Conservation (phyloP, 1,140 invertebrate species). For the Lepeophtheirus salmonis region DNA sequence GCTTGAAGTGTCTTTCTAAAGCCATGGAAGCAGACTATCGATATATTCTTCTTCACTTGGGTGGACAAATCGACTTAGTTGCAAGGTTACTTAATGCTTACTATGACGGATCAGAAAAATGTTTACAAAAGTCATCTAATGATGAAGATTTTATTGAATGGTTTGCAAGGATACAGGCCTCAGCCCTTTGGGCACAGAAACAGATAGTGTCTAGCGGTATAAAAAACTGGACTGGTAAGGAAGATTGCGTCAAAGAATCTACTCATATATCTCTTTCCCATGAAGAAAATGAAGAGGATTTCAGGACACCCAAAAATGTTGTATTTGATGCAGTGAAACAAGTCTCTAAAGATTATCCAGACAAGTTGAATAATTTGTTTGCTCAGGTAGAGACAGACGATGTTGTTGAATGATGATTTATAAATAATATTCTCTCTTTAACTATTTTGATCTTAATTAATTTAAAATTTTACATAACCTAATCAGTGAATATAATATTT, state of each 20-base stretch:
- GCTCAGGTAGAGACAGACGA: not conserved
- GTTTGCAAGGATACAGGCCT: not conserved
- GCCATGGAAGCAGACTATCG: not conserved
- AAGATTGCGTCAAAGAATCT: not conserved
- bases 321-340: not conserved
- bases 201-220: not conserved
- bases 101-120: not conserved
- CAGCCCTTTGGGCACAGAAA: not conserved
- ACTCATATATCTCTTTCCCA: not conserved
- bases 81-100: not conserved
- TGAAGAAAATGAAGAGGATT: not conserved
- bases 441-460: no score
- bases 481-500: no score
- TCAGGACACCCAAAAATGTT: not conserved
- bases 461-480: no score
- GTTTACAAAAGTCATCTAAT: not conserved
- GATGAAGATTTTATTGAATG: not conserved
- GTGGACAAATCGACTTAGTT: not conserved
- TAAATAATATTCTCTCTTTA: no score
- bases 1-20: not conserved
- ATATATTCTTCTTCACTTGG: not conserved
- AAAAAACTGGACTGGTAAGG: not conserved
- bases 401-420: not conserved
- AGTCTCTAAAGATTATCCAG: not conserved
- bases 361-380: not conserved